These are phyloP conservation scores for Drosophila vallismaia DNA, from an alignment of 2,888 invertebrate genomes.

Conservation along the genomic window DNA sequence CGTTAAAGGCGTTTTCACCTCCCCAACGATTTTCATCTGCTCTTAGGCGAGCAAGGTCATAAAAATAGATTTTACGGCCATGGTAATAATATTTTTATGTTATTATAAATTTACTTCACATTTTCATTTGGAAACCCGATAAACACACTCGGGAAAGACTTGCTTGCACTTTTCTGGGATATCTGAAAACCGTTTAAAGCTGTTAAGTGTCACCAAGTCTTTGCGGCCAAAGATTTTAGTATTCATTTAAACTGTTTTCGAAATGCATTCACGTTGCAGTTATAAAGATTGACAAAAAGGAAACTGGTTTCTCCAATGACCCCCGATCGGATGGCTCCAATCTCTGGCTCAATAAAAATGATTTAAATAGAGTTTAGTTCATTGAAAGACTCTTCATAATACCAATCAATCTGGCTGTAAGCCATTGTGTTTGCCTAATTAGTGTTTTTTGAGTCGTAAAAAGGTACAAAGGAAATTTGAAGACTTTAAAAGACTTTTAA, in stretches of 20 bases:
- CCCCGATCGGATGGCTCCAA: constrained; percentile 13
- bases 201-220: constrained; percentile 73
- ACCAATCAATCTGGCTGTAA: constrained; percentile 4
- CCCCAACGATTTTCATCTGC: constrained; percentile 49
- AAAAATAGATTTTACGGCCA: constrained; percentile 49
- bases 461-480: constrained; percentile 16
- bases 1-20: too few species aligned
- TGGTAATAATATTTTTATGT: constrained; percentile 50
- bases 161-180: constrained; percentile 39
- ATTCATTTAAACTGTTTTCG: constrained; percentile 56
- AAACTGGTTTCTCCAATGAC: constrained; percentile 38
- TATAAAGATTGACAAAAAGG: constrained; percentile 53
- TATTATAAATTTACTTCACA: constrained; percentile 53
- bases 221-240: constrained; percentile 45
- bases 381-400: constrained; percentile 3
- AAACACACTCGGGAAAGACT: constrained; percentile 23
- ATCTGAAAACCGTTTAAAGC: constrained; percentile 56
- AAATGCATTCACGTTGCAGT: constrained; percentile 61
- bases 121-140: constrained; percentile 49
- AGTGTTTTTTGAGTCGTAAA: constrained; percentile 7
- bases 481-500: neutral
- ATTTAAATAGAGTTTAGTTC: constrained; percentile 36
- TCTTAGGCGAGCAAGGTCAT: constrained; percentile 25
- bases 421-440: constrained; percentile 27
- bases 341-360: constrained; percentile 40